Percentiles rank a stretch among this genome's conserved stretches.
These are phyloP conservation scores for Ennomos erosarius DNA, from an alignment of 2,888 invertebrate genomes.

Conservation along the genomic window DNA sequence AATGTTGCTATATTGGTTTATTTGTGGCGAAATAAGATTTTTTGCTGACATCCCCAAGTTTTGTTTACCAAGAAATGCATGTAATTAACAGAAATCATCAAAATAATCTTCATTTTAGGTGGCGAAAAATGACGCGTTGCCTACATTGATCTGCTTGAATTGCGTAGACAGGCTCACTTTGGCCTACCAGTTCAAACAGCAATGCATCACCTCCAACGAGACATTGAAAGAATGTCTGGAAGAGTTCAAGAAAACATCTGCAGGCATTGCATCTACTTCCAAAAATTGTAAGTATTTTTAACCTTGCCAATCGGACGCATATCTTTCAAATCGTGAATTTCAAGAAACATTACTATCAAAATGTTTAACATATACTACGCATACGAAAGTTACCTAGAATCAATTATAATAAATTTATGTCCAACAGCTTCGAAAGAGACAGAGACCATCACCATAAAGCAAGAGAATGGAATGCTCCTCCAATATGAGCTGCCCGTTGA, in stretches of 20 bases:
- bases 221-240: constrained; percentile 80
- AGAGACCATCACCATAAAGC: constrained; percentile 82
- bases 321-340: too few relatives aligned
- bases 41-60: constrained; percentile 77
- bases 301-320: not conserved
- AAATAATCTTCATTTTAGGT: constrained; percentile 62
- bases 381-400: too few relatives aligned
- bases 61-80: constrained; percentile 38
- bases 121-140: constrained; percentile 74
- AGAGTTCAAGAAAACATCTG: constrained; percentile 75
- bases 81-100: constrained; percentile 31
- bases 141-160: constrained; percentile 79
- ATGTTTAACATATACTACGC: not conserved
- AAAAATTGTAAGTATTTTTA: constrained; percentile 53
- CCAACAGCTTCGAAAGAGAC: constrained; percentile 54
- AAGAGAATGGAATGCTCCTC: constrained; percentile 78
- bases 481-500: constrained; percentile 82
- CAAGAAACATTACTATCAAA: not conserved
- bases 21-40: constrained; percentile 68
- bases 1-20: constrained; percentile 82
- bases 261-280: constrained; percentile 59
- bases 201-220: constrained; percentile 78
- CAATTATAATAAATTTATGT: too few relatives aligned
- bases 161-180: constrained; percentile 80
- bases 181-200: constrained; percentile 80